Base-by-base conservation (phyloP, 2,113 vertebrate genomes). In the Mastomys coucha region DNA sequence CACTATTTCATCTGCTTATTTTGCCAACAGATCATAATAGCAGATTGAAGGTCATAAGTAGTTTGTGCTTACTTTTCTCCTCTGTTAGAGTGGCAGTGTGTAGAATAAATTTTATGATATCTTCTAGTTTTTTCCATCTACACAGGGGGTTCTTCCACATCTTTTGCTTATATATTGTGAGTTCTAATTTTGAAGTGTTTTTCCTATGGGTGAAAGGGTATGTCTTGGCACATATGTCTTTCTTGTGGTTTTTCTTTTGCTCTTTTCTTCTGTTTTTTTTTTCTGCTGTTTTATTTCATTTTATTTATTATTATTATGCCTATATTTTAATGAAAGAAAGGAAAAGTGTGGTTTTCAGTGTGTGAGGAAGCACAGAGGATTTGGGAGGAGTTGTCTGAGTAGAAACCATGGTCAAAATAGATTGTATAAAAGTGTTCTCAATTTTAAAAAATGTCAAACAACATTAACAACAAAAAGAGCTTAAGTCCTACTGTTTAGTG, bases 11-110 rank as follows among this genome's bases (percentile, higher is more conserved):
- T 31, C 3, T 51, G 14, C 7, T 78, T 80, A 36, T 53, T 53
- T 33, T 78, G 49, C 16, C 19, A 80, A 4, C 2, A 56, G 77
- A 5, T 53, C 19, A 36, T 56, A 19, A 53, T 56, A 9, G 77
- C 33, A n/a, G 19, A 80, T 6, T 0, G 11, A 10, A 20, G 1
- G 33, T 56, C 2, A 5, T n/a, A 33, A 17, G n/a, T 56, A 19
- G 1, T 5, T 33, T 78, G 16, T 33, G 14, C 20, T 56, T 80
- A 56, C 17, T 20, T 80, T 80, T 80, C 51, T n/a, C 77, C 28
- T 53, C 33, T 36, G 31, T 7, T 53, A 78, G 49, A 20, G 49
- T 80, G 77, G 8, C 36, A 80, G 19, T 56, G 51, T 56, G 51
- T 11, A 22, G 9, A 56, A 9, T 56, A 36, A 10, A 16, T 36